Conservation (phyloP, 64 coral and sea anemone species). For the Trachythela sp. region DNA sequence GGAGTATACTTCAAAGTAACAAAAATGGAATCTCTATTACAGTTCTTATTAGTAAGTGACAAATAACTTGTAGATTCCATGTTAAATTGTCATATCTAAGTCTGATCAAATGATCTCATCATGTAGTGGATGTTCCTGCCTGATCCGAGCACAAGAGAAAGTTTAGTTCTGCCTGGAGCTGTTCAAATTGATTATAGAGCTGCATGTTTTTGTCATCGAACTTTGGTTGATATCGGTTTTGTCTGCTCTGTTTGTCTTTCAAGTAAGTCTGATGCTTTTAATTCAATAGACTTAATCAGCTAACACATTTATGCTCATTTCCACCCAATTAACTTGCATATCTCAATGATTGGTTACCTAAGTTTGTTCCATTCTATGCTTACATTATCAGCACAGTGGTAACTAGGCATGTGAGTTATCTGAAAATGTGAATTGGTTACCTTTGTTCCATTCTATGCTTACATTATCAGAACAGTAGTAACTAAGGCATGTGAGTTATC, state of each 20-base stretch:
- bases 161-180: slow-evolving; percentile 65
- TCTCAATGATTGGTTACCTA: too few species aligned
- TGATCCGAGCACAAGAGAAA: slow-evolving; percentile 55
- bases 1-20: slow-evolving; percentile 79
- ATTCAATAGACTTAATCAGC: not conserved
- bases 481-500: too few species aligned
- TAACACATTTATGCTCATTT: too few species aligned
- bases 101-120: not conserved
- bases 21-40: slow-evolving; percentile 66
- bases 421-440: too few species aligned
- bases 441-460: too few species aligned
- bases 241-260: slow-evolving; percentile 95
- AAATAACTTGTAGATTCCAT: not conserved
- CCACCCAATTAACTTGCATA: too few species aligned
- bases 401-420: too few species aligned
- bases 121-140: slow-evolving; percentile 88
- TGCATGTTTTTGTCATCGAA: slow-evolving; percentile 89
- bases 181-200: slow-evolving; percentile 92
- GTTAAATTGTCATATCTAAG: not conserved
- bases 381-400: too few species aligned
- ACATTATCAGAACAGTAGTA: too few species aligned
- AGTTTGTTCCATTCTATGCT: too few species aligned
- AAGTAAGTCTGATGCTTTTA: slow-evolving; percentile 56
- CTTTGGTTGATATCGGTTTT: slow-evolving; percentile 87
- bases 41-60: slow-evolving; percentile 81